Evolutionary conservation across 1,140 invertebrate species (phyloP), one percentile per base, ranked within the genome.

Genomic region (Solenopsis fugax): DNA sequence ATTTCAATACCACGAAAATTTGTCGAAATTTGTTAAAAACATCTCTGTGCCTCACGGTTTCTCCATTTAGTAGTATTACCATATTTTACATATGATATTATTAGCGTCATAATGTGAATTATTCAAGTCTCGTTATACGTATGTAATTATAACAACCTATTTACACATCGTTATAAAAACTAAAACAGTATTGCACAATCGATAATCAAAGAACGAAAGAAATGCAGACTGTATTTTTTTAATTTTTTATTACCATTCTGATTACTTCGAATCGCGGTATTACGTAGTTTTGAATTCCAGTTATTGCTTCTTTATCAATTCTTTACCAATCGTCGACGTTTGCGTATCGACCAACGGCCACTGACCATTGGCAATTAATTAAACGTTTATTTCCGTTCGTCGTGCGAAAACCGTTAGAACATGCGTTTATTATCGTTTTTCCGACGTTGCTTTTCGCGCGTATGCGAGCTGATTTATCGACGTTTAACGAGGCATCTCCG

Each of bases 341-440:
- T 73, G 18, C 67, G 3, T 60, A 73, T 73, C 41, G 80, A 82
- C 1, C 67, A 54, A 81, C 21, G 77, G 52, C 29, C 29, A 50
- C 45, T 62, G 37, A 21, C 34, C 34, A 41, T 60, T 24, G 54
- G 37, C 41, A 58, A 84, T 84, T 73, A 73, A 84, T 84, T 75
- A 73, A 82, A 60, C 50, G 80, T 82, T 21, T 52, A 34, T 10
- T n/a, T 71, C 67, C 45, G 41, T 56, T 52, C n/a, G 18, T 37
- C 52, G 52, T 21, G 24, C 52, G 50, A 18, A 82, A 72, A 72
- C 4, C 24, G 29, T 37, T 52, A 12, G 21, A 48, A 72, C 37
- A n/a, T 21, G 58, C 58, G 56, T 85, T 85, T 85, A 76, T 77
- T 56, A 50, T 77, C 73, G 37, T 54, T 34, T 60, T 13, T 50